Evolutionary conservation across 2,113 vertebrate genomes (phyloP), one percentile per base, ranked within the genome.

Genomic region (Axis porcinus): DNA sequence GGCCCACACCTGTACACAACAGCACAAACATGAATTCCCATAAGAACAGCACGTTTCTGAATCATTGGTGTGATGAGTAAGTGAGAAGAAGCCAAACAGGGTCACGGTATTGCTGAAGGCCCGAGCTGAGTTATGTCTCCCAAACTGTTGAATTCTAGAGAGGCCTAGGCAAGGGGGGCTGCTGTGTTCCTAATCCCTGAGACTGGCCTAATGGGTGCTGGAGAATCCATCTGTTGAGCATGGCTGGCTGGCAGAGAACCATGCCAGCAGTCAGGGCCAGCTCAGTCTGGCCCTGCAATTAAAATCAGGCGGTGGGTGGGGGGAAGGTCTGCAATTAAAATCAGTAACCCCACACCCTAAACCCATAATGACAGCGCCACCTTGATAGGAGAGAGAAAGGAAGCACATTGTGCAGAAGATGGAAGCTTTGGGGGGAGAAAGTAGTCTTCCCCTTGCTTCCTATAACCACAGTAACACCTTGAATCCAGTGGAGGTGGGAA

Each of bases 31-130:
- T 21, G 47, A n/a, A 16, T 88, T n/a, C 12, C 43, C 30, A 30
- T 7, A n/a, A 86, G n/a, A 93, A 96, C 11, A n/a, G 27, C 47
- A 45, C 1, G 6, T 86, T 89, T 94, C 84, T 85, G 94, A 86
- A 57, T 94, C 64, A 40, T 7, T 9, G 40, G 30, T 27, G 21
- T 79, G 16, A 27, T 60, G 54, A 87, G 43, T 54, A 40, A 67
- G 43, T 33, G 58, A 79, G n/a, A 86, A 36, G 57, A 84, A 36
- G 58, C 45, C 86, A 64, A 87, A 7, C 21, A 33, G 7, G 40
- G 50, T 94, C 33, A 21, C n/a, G 2, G 50, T 3, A 36, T 13
- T 16, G 28, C 74, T 12, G 8, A 17, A 57, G 16, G 58, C 52
- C 52, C 36, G 43, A 52, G 43, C n/a, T 27, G 52, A 58, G 28